These are phyloP conservation scores for Otolemur crassicaudatus DNA, from an alignment of 2,797 vertebrate genomes.

Conservation along the genomic window DNA sequence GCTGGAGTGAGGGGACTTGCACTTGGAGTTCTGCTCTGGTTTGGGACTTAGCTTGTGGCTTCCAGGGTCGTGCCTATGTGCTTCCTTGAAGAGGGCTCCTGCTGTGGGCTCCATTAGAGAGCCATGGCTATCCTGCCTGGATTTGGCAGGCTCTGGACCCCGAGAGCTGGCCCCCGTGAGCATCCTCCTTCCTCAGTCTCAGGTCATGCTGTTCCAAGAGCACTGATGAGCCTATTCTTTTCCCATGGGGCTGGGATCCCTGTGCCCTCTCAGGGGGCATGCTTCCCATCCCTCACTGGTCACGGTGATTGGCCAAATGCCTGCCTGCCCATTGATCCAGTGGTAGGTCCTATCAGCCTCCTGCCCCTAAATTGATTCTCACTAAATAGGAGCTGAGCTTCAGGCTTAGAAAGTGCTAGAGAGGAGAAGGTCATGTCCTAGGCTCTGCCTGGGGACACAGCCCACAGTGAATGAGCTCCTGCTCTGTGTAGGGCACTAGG, in stretches of 20 bases:
- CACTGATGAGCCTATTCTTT: neutral
- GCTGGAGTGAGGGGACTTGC: constrained; percentile 85
- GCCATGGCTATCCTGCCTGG: constrained; percentile 89
- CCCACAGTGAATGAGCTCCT: neutral
- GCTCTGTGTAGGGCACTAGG: neutral
- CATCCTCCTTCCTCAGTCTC: constrained; percentile 42
- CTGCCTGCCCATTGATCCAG: constrained; percentile 75
- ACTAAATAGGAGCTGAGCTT: constrained; percentile 83
- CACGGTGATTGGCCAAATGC: constrained; percentile 54
- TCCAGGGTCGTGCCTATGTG: constrained; percentile 78
- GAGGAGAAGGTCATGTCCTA: constrained; percentile 85
- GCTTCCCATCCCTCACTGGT: constrained; percentile 79
- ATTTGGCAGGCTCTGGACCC: constrained; percentile 83
- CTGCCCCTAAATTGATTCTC: constrained; percentile 87
- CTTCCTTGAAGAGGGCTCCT: constrained; percentile 87
- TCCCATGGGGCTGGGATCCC: neutral
- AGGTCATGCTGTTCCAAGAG: neutral
- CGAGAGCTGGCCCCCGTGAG: constrained; percentile 42
- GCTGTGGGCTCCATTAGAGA: constrained; percentile 88
- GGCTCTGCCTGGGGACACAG: neutral
- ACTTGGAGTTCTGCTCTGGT: constrained; percentile 79
- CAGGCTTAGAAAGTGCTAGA: constrained; percentile 73
- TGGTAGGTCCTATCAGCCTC: neutral
- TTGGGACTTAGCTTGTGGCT: constrained; percentile 75
- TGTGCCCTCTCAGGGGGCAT: constrained; percentile 60